These are phyloP conservation scores for Todus mexicanus DNA, from an alignment of 2,797 vertebrate species.

Conservation along the genomic window DNA sequence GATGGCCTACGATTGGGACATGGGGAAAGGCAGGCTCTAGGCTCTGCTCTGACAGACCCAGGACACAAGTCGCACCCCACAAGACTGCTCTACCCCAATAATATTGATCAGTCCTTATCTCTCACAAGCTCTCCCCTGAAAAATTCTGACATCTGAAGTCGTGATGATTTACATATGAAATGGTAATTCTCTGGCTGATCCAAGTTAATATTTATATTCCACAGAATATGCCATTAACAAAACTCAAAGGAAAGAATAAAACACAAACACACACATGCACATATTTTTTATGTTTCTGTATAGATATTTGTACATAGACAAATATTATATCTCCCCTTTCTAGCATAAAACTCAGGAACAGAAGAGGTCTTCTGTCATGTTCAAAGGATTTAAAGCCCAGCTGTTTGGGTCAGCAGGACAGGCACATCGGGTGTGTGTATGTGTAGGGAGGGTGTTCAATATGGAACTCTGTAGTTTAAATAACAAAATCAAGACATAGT, in stretches of 20 bases:
- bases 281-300: background rate
- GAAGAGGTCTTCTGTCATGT: background rate
- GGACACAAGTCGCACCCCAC: background rate
- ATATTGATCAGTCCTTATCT: background rate
- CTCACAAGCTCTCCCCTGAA: background rate
- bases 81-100: background rate
- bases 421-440: background rate
- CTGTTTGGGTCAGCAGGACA: background rate
- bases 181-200: background rate
- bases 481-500: background rate
- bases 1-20: accelerated
- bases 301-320: background rate
- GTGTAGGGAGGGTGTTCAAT: background rate
- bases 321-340: background rate
- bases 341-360: background rate
- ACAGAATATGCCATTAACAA: background rate
- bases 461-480: background rate
- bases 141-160: background rate
- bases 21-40: background rate
- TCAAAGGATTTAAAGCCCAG: background rate
- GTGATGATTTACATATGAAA: background rate
- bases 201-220: background rate
- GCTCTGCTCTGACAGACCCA: background rate
- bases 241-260: background rate
- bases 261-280: background rate